phyloP scores from a whole-genome alignment of 2,888 invertebrate genomes.

The Hipparchia sbordonii region DNA sequence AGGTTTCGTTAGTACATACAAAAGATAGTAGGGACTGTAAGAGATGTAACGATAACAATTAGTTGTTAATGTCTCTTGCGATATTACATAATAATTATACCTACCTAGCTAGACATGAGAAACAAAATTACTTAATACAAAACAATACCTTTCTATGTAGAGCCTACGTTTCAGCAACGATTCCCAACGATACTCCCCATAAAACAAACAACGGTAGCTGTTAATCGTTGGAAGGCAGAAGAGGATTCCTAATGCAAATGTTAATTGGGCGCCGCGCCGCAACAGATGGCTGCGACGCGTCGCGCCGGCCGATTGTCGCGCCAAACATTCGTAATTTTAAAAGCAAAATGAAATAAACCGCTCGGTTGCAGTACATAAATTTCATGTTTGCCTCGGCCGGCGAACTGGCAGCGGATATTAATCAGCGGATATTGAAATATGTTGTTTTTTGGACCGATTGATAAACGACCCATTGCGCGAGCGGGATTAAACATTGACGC shows the following conservation, averaged over 20 bases:
- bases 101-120: too few species aligned
- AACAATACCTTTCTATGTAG: background rate
- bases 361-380: slow-evolving; percentile 81
- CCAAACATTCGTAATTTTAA: slow-evolving; percentile 81
- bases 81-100: too few species aligned
- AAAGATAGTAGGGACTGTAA: too few species aligned
- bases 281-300: slow-evolving; percentile 79
- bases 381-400: slow-evolving; percentile 79
- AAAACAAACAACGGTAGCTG: slow-evolving; percentile 27
- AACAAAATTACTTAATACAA: background rate
- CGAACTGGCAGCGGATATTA: slow-evolving; percentile 81
- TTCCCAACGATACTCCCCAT: background rate
- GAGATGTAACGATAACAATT: too few species aligned
- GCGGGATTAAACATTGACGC: slow-evolving; percentile 78
- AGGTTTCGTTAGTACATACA: background rate
- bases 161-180: background rate
- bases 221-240: slow-evolving; percentile 42
- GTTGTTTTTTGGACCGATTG: slow-evolving; percentile 81
- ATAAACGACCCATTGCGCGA: slow-evolving; percentile 73
- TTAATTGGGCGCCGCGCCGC: slow-evolving; percentile 69
- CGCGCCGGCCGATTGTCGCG: slow-evolving; percentile 75
- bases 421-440: slow-evolving; percentile 83
- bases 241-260: slow-evolving; percentile 69
- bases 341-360: slow-evolving; percentile 80
- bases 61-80: too few species aligned